Base-by-base conservation (phyloP, 2,797 vertebrate genomes). In the Cygnus olor region DNA sequence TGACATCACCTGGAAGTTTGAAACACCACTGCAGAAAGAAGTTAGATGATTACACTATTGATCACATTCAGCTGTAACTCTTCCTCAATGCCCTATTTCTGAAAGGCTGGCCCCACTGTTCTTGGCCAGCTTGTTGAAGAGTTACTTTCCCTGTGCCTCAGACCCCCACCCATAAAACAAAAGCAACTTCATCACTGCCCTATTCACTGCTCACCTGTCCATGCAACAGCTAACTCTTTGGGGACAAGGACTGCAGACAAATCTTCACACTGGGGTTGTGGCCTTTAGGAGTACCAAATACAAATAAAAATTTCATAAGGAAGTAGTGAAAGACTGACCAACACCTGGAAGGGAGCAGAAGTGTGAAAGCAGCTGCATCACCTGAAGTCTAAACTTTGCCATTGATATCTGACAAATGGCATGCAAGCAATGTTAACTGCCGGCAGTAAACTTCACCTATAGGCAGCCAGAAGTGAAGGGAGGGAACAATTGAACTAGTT, bases 401-500 rank as follows among this genome's bases (percentile, higher is more conserved):
- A 30, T 6, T 14, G 74, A 57, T 70, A 90, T 81, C 77, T 96
- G 66, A 73, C 63, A 81, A 88, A 86, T 28, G 93, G 78, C 80
- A 94, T 11, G 73, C 80, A 30, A 76, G 60, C 73, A 63, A 22
- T 47, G 63, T 68, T 66, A 93, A 85, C 81, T 82, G 57, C 68
- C 16, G 0, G 81, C 60, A 64, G 71, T 42, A 58, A 88, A 60
- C 91, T 24, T 47, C 80, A 53, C 65, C 84, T 68, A 36, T 5
- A 81, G 56, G 28, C 77, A 85, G 61, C 57, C 85, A 85, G 53
- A 47, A 93, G n/a, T 4, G 7, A 38, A 78, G 25, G 64, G 42
- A 82, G 32, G 66, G 49, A 86, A 76, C 38, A 85, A 76, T 2
- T 38, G 22, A 90, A 60, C 42, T 66, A 45, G 66, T 85, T 94